These are phyloP conservation scores for Pangasianodon hypophthalmus DNA, from an alignment of 2,113 vertebrate genomes.

Conservation along the genomic window DNA sequence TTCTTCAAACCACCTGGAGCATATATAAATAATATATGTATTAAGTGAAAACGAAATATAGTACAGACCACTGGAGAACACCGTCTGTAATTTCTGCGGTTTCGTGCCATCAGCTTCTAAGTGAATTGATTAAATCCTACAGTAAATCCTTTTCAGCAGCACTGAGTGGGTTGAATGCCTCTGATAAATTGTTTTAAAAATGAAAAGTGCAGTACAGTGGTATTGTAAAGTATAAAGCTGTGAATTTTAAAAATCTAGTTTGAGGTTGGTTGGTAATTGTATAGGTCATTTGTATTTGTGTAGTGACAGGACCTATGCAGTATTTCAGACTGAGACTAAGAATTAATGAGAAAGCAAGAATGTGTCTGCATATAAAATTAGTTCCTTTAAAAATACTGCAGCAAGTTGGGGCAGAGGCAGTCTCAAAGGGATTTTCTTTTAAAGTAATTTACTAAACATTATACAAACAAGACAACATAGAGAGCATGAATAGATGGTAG, in stretches of 20 bases:
- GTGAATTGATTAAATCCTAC: slow-evolving; percentile 30
- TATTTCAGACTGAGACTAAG: not conserved
- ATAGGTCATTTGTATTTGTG: slow-evolving; percentile 25
- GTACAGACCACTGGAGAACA: not conserved
- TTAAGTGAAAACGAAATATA: not conserved
- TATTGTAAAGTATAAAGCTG: not conserved
- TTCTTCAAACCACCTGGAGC: not conserved
- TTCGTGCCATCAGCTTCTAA: slow-evolving; percentile 29
- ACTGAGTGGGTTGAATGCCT: slow-evolving; percentile 25
- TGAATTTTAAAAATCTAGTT: slow-evolving; percentile 23
- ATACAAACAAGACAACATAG: not conserved
- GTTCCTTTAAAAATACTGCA: slow-evolving; percentile 1
- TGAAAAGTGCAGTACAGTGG: slow-evolving; percentile 5
- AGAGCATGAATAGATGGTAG: not conserved
- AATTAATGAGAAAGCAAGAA: slow-evolving; percentile 27
- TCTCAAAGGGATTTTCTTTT: not conserved
- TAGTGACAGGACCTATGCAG: slow-evolving; percentile 19
- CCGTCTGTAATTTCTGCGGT: slow-evolving; percentile 5
- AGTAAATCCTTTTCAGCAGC: slow-evolving; percentile 19
- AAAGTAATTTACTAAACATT: not conserved
- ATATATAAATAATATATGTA: slow-evolving; percentile 9
- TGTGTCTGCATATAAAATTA: slow-evolving; percentile 10
- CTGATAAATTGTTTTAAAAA: slow-evolving; percentile 28
- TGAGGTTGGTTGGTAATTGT: slow-evolving; percentile 16
- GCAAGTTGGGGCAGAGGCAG: not conserved